phyloP scores from a whole-genome alignment of 2,113 vertebrate species.

The Epinephelus lanceolatus region DNA sequence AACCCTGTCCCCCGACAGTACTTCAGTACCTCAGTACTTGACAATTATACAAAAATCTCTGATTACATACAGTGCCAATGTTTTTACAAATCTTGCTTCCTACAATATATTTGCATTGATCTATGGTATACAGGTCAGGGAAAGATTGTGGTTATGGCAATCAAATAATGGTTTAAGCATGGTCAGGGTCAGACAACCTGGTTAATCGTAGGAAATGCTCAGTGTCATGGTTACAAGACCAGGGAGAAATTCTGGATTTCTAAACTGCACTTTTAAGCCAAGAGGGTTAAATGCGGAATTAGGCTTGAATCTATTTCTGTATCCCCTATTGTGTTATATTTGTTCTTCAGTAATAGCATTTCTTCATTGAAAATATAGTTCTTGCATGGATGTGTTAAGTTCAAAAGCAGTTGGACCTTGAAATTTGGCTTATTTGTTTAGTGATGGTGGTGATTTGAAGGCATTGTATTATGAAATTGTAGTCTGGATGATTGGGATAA shows the following conservation, averaged over 20 bases:
- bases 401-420: background rate
- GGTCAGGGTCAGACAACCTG: background rate
- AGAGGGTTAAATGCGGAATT: background rate
- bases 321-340: background rate
- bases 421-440: no score
- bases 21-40: background rate
- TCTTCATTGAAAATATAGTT: background rate
- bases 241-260: background rate
- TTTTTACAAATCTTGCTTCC: background rate
- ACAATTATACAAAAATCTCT: background rate
- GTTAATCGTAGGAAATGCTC: background rate
- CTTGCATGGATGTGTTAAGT: background rate
- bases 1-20: background rate
- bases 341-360: background rate
- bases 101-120: background rate
- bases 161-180: background rate
- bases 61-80: background rate
- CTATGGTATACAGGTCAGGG: no score
- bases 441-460: no score
- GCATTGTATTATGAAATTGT: no score
- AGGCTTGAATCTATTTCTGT: background rate
- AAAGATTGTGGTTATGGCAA: background rate
- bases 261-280: background rate
- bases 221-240: background rate
- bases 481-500: no score